Percentiles rank a stretch among this genome's conserved stretches.
Conservation (phyloP, 2,113 vertebrate genomes). For the Tapirus terrestris region DNA sequence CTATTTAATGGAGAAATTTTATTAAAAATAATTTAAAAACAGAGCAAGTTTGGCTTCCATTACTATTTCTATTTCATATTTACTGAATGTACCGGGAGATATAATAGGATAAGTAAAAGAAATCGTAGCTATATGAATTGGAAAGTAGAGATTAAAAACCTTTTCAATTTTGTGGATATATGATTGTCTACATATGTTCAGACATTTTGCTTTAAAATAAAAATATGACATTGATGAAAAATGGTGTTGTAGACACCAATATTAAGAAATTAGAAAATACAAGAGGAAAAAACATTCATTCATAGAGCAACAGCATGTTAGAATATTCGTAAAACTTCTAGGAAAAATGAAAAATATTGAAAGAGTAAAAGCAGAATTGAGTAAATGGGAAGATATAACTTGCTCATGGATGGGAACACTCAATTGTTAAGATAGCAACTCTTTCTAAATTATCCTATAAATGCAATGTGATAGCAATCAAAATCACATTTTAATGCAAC, state of each 20-base stretch:
- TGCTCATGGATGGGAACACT: not conserved
- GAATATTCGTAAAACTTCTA: not conserved
- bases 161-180: not conserved
- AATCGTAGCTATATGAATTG: not conserved
- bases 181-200: not conserved
- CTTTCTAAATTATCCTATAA: not conserved
- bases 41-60: not conserved
- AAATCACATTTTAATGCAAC: not conserved
- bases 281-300: not conserved
- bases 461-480: not conserved
- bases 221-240: not conserved
- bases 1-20: not conserved
- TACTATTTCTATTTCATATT: not conserved
- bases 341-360: not conserved
- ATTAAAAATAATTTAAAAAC: not conserved
- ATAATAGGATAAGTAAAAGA: not conserved
- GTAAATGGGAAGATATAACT: not conserved
- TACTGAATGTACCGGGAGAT: not conserved
- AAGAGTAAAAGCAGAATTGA: not conserved
- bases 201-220: not conserved
- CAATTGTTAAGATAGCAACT: not conserved
- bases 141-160: not conserved
- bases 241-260: not conserved
- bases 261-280: not conserved
- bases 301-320: not conserved